Conservation (phyloP, 2,888 invertebrate genomes). For the Neocrepidodera transversa region DNA sequence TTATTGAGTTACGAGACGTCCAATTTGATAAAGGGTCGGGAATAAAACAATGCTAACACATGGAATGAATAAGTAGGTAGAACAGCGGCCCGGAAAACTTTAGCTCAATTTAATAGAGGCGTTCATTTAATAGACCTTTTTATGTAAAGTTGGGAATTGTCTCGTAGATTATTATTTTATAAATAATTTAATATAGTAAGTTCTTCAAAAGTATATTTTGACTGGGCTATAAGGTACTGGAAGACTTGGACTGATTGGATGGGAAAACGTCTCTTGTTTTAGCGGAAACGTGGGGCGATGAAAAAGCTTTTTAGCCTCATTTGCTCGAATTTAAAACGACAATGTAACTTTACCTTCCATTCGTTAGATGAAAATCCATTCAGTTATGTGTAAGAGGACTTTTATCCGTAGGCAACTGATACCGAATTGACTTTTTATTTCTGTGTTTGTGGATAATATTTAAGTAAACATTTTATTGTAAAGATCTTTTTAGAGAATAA, state of each 20-base stretch:
- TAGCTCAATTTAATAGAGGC: neutral
- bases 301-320: conserved; percentile 28
- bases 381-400: conserved; percentile 16
- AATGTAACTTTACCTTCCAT: conserved; percentile 24
- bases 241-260: conserved; percentile 31
- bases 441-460: too few relatives aligned
- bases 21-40: neutral
- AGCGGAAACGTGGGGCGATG: conserved; percentile 16
- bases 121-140: too few relatives aligned
- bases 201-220: too few relatives aligned
- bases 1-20: neutral
- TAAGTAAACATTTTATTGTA: too few relatives aligned
- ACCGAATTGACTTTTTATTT: conserved; percentile 6
- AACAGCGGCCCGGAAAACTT: neutral
- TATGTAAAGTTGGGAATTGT: too few relatives aligned
- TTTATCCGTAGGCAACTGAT: conserved; percentile 7
- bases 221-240: too few relatives aligned
- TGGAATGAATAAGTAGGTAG: neutral
- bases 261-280: conserved; percentile 20
- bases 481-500: too few relatives aligned
- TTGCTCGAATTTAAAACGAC: conserved; percentile 26
- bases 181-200: too few relatives aligned
- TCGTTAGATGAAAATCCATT: conserved; percentile 23
- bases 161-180: too few relatives aligned
- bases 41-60: neutral